Percentiles rank a stretch among this genome's conserved stretches.
These are phyloP conservation scores for Sphyrna mokarran DNA, from an alignment of 2,113 vertebrate species.

Conservation along the genomic window DNA sequence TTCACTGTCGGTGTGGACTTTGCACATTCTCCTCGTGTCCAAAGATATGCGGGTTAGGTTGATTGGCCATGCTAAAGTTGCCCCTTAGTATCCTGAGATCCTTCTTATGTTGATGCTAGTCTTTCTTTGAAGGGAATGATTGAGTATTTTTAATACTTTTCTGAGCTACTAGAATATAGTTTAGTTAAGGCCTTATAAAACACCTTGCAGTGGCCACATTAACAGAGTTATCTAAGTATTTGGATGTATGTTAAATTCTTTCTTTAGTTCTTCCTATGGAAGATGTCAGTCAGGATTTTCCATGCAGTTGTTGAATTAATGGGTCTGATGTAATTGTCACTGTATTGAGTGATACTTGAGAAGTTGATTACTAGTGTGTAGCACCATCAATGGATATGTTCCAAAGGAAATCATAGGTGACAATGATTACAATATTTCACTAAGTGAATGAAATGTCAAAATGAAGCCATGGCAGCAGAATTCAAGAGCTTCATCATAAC, in stretches of 20 bases:
- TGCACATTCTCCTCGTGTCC: too few relatives aligned
- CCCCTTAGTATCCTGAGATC: too few relatives aligned
- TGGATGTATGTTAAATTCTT: background rate
- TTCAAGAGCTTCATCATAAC: background rate
- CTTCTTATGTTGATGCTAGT: background rate
- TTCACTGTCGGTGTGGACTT: too few relatives aligned
- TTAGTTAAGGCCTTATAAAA: background rate
- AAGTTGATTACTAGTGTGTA: background rate
- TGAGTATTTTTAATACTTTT: background rate
- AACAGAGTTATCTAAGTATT: background rate
- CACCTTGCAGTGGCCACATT: too few relatives aligned
- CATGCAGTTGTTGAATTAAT: background rate
- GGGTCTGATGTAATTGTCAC: background rate
- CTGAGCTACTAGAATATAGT: background rate
- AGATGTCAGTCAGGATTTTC: background rate
- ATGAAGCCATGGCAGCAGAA: background rate
- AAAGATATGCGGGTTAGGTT: too few relatives aligned
- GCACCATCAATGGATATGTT: background rate
- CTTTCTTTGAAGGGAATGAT: background rate
- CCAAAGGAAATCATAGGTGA: background rate
- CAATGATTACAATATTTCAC: background rate
- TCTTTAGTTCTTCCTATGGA: background rate
- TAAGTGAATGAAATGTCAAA: background rate
- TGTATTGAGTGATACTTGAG: background rate
- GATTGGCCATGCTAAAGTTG: too few relatives aligned